phyloP scores from a whole-genome alignment of 2,113 vertebrate genomes.

The Phrynosoma blainvillii region DNA sequence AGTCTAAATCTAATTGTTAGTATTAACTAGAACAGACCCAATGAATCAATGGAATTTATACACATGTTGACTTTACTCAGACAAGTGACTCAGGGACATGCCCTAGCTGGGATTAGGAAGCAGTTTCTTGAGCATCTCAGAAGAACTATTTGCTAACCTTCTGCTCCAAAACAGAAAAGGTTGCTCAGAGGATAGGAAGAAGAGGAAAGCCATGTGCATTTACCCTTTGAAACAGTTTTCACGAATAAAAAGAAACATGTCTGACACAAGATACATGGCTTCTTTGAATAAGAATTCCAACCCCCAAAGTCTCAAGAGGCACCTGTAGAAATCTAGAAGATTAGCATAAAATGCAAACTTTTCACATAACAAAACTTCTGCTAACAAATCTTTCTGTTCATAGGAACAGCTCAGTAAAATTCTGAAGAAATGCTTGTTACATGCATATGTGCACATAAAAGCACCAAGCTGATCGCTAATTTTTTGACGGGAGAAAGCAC shows the following conservation, averaged over 20 bases:
- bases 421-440: not conserved
- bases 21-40: no score
- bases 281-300: not conserved
- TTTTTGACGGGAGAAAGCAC: not conserved
- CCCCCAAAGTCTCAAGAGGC: not conserved
- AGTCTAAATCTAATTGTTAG: not conserved
- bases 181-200: not conserved
- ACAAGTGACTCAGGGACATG: no score
- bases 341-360: not conserved
- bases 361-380: not conserved
- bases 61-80: no score
- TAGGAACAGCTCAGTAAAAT: not conserved
- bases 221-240: not conserved
- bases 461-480: no score
- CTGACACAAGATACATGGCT: not conserved
- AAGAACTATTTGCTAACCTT: not conserved
- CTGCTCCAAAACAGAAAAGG: not conserved
- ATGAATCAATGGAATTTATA: no score
- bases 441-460: not conserved
- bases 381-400: not conserved
- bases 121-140: not conserved
- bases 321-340: not conserved
- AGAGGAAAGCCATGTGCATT: not conserved
- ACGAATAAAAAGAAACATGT: not conserved
- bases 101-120: no score